Conservation (phyloP, 2,888 invertebrate species). For the Meandrusa payeni region DNA sequence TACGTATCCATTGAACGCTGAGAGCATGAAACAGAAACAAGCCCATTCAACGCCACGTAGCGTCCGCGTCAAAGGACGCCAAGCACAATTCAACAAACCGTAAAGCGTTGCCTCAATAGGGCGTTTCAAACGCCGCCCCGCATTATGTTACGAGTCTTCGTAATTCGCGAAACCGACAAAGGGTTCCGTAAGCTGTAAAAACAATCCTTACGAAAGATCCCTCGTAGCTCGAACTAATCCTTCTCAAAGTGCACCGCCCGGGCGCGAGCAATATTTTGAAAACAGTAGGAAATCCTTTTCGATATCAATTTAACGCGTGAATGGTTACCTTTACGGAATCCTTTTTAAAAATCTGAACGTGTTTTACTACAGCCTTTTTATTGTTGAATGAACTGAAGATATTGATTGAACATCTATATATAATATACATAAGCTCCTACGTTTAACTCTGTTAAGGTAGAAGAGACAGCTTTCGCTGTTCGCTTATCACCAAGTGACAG, state of each 20-base stretch:
- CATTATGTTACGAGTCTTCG: slow-evolving; percentile 43
- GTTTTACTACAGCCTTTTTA: slow-evolving; percentile 58
- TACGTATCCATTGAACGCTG: slow-evolving; percentile 52
- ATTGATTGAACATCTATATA: no score
- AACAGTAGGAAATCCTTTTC: slow-evolving; percentile 78
- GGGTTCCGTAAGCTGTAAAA: slow-evolving; percentile 76
- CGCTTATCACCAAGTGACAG: no score
- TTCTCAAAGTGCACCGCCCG: slow-evolving; percentile 63
- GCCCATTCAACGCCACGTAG: slow-evolving; percentile 67
- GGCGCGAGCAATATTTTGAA: slow-evolving; percentile 64
- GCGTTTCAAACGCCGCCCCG: slow-evolving; percentile 46
- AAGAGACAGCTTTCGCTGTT: no score
- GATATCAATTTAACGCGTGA: slow-evolving; percentile 75
- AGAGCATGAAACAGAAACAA: slow-evolving; percentile 71
- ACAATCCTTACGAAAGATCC: slow-evolving; percentile 61
- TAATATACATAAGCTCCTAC: no score
- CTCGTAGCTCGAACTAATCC: slow-evolving; percentile 64
- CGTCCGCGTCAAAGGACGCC: slow-evolving; percentile 53
- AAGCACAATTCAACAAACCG: slow-evolving; percentile 58
- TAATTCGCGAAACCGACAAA: slow-evolving; percentile 70
- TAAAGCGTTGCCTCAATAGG: slow-evolving; percentile 53
- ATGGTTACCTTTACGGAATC: slow-evolving; percentile 53
- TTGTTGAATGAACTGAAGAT: slow-evolving; percentile 27
- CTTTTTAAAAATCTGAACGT: slow-evolving; percentile 47
- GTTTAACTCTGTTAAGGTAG: no score